These are phyloP conservation scores for Merluccius polli DNA, from an alignment of 2,797 vertebrate species.

Conservation along the genomic window DNA sequence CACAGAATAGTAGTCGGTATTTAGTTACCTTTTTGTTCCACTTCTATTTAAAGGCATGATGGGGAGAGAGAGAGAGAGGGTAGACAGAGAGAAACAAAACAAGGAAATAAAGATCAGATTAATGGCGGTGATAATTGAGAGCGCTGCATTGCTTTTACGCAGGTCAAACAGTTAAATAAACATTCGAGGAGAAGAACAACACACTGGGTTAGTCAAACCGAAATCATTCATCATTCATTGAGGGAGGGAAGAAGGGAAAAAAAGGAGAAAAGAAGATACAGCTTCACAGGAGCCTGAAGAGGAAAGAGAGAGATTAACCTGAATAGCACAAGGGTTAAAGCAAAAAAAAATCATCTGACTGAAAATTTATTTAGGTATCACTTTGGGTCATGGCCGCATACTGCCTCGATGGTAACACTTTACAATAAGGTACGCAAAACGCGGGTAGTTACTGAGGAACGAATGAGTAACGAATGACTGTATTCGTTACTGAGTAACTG, in stretches of 20 bases:
- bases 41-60: conserved; percentile 92
- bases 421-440: too few relatives aligned
- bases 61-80: conserved; percentile 29
- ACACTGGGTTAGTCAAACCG: conserved; percentile 46
- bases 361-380: too few relatives aligned
- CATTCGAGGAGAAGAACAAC: conserved; percentile 15
- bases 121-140: conserved; percentile 50
- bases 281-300: conserved; percentile 44
- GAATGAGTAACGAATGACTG: too few relatives aligned
- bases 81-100: too few relatives aligned
- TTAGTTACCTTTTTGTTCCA: conserved; percentile 99
- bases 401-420: too few relatives aligned
- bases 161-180: conserved; percentile 37
- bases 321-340: background rate
- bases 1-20: conserved; percentile 76
- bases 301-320: background rate
- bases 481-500: too few relatives aligned
- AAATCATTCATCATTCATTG: conserved; percentile 31
- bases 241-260: background rate
- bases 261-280: conserved; percentile 2
- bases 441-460: too few relatives aligned
- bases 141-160: conserved; percentile 6
- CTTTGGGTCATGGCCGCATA: too few relatives aligned
- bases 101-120: conserved; percentile 45
- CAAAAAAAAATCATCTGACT: background rate